These are phyloP conservation scores for Xenopus petersii DNA, from an alignment of 2,797 vertebrate species.

Conservation along the genomic window DNA sequence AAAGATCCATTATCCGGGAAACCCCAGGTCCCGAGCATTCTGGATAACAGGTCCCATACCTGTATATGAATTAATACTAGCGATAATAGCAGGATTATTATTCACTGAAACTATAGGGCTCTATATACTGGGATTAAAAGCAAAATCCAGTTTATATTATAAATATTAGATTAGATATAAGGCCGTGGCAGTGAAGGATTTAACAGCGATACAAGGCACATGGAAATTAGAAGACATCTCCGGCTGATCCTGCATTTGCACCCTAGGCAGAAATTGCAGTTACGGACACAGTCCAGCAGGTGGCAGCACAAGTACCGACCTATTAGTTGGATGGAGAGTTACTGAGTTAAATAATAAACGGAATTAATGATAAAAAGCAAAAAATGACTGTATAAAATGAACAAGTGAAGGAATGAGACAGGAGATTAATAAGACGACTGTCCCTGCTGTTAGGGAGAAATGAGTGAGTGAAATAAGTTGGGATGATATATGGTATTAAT, in stretches of 20 bases:
- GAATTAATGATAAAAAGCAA: not conserved
- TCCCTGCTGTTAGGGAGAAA: not conserved
- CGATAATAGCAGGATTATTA: no score
- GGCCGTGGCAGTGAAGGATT: not conserved
- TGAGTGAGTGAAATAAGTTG: not conserved
- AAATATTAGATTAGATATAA: no score
- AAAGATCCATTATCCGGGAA: no score
- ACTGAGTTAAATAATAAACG: not conserved
- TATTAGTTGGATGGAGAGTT: conserved; percentile 18
- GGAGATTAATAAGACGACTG: not conserved
- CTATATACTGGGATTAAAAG: no score
- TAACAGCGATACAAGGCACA: not conserved
- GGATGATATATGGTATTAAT: not conserved
- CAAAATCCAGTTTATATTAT: no score
- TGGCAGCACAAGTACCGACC: not conserved
- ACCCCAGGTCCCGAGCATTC: no score
- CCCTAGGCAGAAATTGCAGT: not conserved
- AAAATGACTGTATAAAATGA: not conserved
- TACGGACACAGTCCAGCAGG: conserved; percentile 1
- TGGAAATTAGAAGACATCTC: no score
- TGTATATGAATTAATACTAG: no score
- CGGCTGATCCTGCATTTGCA: not conserved
- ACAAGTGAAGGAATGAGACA: not conserved
- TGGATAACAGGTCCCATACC: no score
- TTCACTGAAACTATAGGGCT: no score